These are phyloP conservation scores for Agrochola litura DNA, from an alignment of 2,888 invertebrate genomes.

Conservation along the genomic window DNA sequence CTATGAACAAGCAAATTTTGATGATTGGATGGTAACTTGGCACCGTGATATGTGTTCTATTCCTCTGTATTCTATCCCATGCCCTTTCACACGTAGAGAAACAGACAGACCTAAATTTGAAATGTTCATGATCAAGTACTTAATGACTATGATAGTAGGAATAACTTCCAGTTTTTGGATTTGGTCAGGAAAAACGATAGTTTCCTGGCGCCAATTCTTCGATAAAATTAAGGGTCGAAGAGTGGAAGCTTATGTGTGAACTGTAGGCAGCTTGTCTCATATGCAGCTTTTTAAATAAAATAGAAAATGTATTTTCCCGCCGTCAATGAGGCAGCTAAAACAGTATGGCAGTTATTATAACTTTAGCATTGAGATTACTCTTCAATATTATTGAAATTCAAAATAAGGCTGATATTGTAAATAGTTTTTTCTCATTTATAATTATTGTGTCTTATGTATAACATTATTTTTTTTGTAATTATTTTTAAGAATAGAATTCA, in stretches of 20 bases:
- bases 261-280: constrained; percentile 71
- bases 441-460: constrained; percentile 63
- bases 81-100: constrained; percentile 91
- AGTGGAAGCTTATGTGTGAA: constrained; percentile 88
- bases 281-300: constrained; percentile 31
- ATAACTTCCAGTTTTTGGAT: constrained; percentile 99
- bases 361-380: constrained; percentile 58
- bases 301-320: constrained; percentile 43
- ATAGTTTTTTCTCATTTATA: constrained; percentile 77
- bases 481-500: constrained; percentile 62
- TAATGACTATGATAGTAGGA: constrained; percentile 99
- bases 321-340: constrained; percentile 53
- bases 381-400: constrained; percentile 70
- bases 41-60: constrained; percentile 94
- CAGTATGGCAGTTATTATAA: constrained; percentile 38
- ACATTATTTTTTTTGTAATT: constrained; percentile 67
- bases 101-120: constrained; percentile 93
- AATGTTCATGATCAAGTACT: constrained; percentile 98
- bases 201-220: constrained; percentile 97
- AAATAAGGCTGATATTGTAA: constrained; percentile 88
- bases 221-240: constrained; percentile 93
- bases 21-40: constrained; percentile 97
- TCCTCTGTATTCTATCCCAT: constrained; percentile 94
- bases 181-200: constrained; percentile 98
- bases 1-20: constrained; percentile 97